Percentiles rank a stretch among this genome's conserved stretches.
Evolutionary conservation across 2,113 vertebrate species (phyloP).

Genomic region (Ivindomyrus marchei): DNA sequence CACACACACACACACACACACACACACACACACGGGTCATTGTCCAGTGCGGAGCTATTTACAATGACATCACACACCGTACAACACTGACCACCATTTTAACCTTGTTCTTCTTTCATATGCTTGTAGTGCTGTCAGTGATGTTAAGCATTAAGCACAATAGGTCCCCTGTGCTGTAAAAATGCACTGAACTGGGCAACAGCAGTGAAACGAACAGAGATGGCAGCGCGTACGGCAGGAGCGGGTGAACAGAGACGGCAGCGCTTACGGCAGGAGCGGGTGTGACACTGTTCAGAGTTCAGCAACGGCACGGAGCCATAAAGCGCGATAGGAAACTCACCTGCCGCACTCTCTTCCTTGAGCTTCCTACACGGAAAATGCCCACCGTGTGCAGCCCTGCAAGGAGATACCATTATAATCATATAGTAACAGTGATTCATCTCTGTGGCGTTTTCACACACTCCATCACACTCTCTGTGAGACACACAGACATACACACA

Average conservation of each 20-base stretch:
- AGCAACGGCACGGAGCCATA: not conserved
- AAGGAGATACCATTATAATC: constrained; percentile 22
- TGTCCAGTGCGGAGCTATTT: not conserved
- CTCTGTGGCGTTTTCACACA: not conserved
- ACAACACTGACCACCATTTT: not conserved
- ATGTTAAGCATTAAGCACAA: not conserved
- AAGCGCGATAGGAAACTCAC: constrained; percentile 50
- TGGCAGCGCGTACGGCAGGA: not conserved
- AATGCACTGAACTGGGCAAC: not conserved
- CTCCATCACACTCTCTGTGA: not conserved
- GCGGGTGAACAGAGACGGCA: not conserved
- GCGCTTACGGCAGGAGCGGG: not conserved
- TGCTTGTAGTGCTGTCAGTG: not conserved
- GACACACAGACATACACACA: not conserved
- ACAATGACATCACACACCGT: not conserved
- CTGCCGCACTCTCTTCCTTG: constrained; percentile 78
- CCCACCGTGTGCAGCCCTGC: constrained; percentile 81
- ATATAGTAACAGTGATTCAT: not conserved
- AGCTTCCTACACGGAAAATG: constrained; percentile 84
- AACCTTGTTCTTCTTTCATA: not conserved
- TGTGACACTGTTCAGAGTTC: not conserved
- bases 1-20: not conserved
- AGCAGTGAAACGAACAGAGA: not conserved
- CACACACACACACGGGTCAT: too few relatives aligned
- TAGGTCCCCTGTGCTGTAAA: not conserved